These are phyloP conservation scores for Dendropsophus ebraccatus DNA, from an alignment of 2,113 vertebrate species.

Conservation along the genomic window DNA sequence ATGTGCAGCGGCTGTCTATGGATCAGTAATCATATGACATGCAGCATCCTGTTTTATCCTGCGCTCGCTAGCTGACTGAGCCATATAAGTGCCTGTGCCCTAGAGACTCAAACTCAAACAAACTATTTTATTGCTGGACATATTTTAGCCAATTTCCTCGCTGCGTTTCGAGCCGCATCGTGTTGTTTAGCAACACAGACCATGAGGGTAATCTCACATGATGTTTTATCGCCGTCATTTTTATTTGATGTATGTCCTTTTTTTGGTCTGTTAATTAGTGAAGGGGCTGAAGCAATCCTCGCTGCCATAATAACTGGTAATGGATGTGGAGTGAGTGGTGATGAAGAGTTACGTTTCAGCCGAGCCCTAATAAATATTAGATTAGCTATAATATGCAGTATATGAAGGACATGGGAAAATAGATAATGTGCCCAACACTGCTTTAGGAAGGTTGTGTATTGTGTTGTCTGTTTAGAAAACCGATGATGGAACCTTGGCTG, in stretches of 20 bases:
- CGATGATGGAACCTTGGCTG: too few relatives aligned
- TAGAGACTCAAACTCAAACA: conserved; percentile 54
- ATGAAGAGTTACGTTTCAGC: not conserved
- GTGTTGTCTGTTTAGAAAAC: too few relatives aligned
- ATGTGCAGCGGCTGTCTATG: conserved; percentile 29
- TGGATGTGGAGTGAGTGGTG: not conserved
- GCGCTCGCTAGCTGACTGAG: conserved; percentile 35
- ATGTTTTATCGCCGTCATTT: conserved; percentile 39
- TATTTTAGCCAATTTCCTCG: conserved; percentile 25
- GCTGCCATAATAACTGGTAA: not conserved
- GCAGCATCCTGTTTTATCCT: conserved; percentile 53
- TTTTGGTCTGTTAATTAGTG: conserved; percentile 28
- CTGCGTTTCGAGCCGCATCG: not conserved
- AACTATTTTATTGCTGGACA: conserved; percentile 42
- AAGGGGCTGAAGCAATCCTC: not conserved
- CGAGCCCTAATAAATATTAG: not conserved
- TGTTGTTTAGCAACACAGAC: conserved; percentile 29
- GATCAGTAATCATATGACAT: conserved; percentile 50
- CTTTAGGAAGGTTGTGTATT: too few relatives aligned
- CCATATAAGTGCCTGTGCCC: conserved; percentile 29
- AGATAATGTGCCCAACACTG: too few relatives aligned
- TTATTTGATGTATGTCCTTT: conserved; percentile 33
- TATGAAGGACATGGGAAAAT: too few relatives aligned
- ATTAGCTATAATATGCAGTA: not conserved
- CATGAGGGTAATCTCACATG: conserved; percentile 32